phyloP scores from a whole-genome alignment of 2,113 vertebrate species.

The Bettongia penicillata region DNA sequence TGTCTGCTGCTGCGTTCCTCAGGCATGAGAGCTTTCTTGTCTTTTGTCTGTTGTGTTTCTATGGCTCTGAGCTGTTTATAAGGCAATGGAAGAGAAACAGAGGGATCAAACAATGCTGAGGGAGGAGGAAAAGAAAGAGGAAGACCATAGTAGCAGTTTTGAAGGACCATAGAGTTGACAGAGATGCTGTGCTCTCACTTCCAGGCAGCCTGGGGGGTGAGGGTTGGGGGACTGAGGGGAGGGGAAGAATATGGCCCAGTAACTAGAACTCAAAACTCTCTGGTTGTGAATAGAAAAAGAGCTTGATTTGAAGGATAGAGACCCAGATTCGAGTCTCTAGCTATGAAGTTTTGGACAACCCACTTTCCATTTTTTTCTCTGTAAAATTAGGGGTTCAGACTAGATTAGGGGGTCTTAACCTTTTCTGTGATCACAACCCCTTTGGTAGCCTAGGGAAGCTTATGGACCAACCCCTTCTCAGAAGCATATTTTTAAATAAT shows the following conservation, averaged over 20 bases:
- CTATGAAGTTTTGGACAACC: neutral
- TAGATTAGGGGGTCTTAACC: neutral
- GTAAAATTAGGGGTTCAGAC: neutral
- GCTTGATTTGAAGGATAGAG: neutral
- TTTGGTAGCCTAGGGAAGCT: neutral
- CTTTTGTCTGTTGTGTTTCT: conserved; percentile 13
- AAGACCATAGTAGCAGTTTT: neutral
- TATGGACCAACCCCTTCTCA: neutral
- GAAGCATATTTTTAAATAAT: neutral
- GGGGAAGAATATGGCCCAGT: neutral
- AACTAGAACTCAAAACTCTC: neutral
- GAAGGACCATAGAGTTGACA: neutral
- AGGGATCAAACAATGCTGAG: neutral
- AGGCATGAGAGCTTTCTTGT: neutral
- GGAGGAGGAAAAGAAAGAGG: neutral
- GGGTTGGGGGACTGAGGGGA: neutral
- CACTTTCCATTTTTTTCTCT: neutral
- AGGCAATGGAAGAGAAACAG: neutral
- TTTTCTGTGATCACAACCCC: neutral
- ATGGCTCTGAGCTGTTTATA: conserved; percentile 2
- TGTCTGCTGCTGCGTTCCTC: neutral
- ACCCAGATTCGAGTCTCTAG: neutral
- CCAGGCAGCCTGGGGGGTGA: neutral
- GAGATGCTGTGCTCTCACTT: neutral
- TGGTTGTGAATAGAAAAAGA: neutral